Base-by-base conservation (phyloP, 1,140 invertebrate species). In the Reticulitermes speratus region DNA sequence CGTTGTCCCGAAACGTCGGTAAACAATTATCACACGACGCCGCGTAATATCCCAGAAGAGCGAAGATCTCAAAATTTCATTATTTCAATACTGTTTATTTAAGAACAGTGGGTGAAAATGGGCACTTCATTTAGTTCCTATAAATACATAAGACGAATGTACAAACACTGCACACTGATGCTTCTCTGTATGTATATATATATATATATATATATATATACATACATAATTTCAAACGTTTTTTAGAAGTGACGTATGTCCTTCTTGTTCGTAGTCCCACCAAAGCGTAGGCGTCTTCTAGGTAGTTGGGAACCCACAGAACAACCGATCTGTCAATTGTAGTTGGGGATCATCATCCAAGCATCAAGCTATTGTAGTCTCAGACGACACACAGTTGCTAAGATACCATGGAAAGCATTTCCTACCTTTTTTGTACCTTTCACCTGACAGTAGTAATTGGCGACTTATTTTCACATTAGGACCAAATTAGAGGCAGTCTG, bases 401-500 rank as follows among this genome's bases (percentile, higher is more conserved):
- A 5, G 65, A 75, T 75, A 75, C 65, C 25, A 30, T 30, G 7
- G 25, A 75, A 30, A 75, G 25, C 25, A 6, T 16, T 75, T 75
- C 8, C 25, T 75, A 75, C 16, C 16, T 75, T 75, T 65, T 75
- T 75, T 75, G 8, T 75, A 16, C n/a, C n/a, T 30, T 75, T 75
- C 65, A 30, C 65, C 65, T 75, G 65, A 16, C n/a, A 30, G 65
- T 14, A 30, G 65, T 16, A 75, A 75, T 75, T 75, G 65, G 3
- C 8, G 65, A 75, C 65, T 75, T 75, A 75, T 30, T 30, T 75
- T 75, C 65, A 14, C 65, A 75, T 75, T 75, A 75, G n/a, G 65
- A 30, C n/a, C 65, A 75, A 75, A 75, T 75, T 75, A 75, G 65
- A 75, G 65, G n/a, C 65, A 75, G 65, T 75, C n/a, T 30, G 65